Evolutionary conservation across 2,797 vertebrate species (phyloP).

Genomic region (Sebastes trivittatus): DNA sequence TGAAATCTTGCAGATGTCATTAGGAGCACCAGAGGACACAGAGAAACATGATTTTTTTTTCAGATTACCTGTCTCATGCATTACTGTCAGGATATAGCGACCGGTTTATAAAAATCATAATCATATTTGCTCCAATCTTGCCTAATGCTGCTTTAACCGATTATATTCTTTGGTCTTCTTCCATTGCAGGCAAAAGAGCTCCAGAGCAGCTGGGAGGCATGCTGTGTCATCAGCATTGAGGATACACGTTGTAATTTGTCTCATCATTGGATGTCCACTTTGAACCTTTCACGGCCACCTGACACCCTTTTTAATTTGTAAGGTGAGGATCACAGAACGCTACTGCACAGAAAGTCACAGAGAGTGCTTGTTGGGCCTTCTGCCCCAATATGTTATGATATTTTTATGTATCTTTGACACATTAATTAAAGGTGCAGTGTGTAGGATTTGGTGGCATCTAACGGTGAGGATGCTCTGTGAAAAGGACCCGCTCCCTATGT

Average conservation of each 20-base stretch:
- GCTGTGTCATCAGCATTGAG: neutral
- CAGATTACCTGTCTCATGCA: too few species aligned
- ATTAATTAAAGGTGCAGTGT: neutral
- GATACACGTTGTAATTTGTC: neutral
- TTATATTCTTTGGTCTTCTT: neutral
- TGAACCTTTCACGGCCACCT: constrained; percentile 16
- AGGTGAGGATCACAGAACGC: constrained; percentile 9
- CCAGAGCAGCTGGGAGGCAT: constrained; percentile 13
- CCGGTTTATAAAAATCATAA: too few species aligned
- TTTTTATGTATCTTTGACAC: neutral
- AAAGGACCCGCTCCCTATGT: too few species aligned
- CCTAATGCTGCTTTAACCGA: too few species aligned
- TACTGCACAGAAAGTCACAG: neutral
- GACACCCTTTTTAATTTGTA: constrained; percentile 40
- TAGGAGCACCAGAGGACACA: accelerated
- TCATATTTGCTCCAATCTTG: too few species aligned
- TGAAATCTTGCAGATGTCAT: too few species aligned
- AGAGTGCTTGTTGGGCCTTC: neutral
- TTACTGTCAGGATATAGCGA: too few species aligned
- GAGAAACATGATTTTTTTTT: too few species aligned
- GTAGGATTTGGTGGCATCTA: too few species aligned
- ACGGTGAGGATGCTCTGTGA: too few species aligned
- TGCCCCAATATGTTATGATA: neutral
- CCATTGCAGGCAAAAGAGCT: neutral
- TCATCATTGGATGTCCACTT: neutral